phyloP scores from a whole-genome alignment of 1,140 invertebrate genomes.

The Pseudomyrmex dendroicus region DNA sequence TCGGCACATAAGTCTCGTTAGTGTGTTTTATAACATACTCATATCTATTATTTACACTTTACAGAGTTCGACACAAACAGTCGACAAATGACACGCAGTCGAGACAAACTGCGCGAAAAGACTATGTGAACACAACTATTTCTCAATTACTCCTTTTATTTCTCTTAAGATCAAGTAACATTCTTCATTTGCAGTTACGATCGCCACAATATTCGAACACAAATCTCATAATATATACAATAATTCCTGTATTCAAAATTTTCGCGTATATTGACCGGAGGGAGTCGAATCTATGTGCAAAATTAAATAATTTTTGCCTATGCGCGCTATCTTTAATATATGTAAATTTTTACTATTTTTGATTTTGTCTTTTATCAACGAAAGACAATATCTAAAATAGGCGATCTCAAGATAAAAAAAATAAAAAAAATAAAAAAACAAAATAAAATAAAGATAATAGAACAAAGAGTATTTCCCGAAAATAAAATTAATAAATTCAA shows the following conservation, averaged over 20 bases:
- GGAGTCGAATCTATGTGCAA: not conserved
- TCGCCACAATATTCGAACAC: not conserved
- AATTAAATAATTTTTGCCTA: no score
- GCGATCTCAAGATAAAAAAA: no score
- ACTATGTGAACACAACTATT: slow-evolving; percentile 21
- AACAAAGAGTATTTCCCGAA: no score
- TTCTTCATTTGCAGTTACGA: not conserved
- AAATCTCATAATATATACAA: not conserved
- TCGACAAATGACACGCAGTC: not conserved
- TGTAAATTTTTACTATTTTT: no score
- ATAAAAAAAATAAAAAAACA: no score
- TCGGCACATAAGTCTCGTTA: slow-evolving; percentile 13
- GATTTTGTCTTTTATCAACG: no score
- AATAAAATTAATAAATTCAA: no score
- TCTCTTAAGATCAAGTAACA: slow-evolving; percentile 29
- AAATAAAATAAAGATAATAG: no score
- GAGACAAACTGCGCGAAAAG: slow-evolving; percentile 32
- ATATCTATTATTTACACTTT: slow-evolving; percentile 46
- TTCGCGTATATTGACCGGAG: not conserved
- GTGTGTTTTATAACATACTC: slow-evolving; percentile 17
- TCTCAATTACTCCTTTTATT: not conserved
- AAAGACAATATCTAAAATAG: no score
- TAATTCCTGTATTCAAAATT: not conserved
- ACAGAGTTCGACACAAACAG: slow-evolving; percentile 17
- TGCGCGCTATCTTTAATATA: no score